Evolutionary conservation across 2,113 vertebrate species (phyloP).

Genomic region (Platichthys flesus): DNA sequence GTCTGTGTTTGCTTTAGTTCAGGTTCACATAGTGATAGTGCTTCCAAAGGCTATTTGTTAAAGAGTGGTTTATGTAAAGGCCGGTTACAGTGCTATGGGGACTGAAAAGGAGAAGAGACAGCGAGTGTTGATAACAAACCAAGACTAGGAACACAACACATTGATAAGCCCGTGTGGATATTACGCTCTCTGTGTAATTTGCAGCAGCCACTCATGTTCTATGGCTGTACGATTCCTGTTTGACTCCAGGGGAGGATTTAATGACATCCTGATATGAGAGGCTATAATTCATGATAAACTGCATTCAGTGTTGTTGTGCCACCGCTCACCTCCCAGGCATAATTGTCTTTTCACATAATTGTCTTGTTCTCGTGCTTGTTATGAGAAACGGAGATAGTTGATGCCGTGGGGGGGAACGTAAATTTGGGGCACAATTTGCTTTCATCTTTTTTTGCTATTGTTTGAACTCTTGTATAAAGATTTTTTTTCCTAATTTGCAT

Average conservation of each 20-base stretch:
- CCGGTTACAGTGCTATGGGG: neutral
- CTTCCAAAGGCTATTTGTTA: constrained; percentile 19
- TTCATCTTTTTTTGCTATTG: neutral
- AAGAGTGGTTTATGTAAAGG: neutral
- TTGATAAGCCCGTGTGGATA: constrained; percentile 49
- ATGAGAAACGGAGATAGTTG: constrained; percentile 26
- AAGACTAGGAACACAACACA: neutral
- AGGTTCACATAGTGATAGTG: constrained; percentile 23
- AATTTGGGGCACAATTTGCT: constrained; percentile 11
- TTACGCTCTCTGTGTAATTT: constrained; percentile 46
- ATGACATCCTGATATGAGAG: constrained; percentile 72
- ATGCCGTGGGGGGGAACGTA: neutral
- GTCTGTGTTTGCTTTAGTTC: constrained; percentile 3
- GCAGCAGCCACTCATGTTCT: constrained; percentile 56
- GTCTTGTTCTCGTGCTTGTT: constrained; percentile 56
- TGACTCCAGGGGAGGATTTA: constrained; percentile 76
- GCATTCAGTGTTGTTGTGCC: constrained; percentile 57
- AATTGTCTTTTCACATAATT: constrained; percentile 63
- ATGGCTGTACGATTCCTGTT: constrained; percentile 48
- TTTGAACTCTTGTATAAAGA: constrained; percentile 8
- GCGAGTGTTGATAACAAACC: neutral
- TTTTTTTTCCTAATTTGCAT: neutral
- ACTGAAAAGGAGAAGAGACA: constrained; percentile 28
- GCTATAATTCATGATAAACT: constrained; percentile 70
- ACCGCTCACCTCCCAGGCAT: constrained; percentile 46